Evolutionary conservation across 2,113 vertebrate species (phyloP), one percentile per base, ranked within the genome.

Genomic region (Eublepharis macularius): DNA sequence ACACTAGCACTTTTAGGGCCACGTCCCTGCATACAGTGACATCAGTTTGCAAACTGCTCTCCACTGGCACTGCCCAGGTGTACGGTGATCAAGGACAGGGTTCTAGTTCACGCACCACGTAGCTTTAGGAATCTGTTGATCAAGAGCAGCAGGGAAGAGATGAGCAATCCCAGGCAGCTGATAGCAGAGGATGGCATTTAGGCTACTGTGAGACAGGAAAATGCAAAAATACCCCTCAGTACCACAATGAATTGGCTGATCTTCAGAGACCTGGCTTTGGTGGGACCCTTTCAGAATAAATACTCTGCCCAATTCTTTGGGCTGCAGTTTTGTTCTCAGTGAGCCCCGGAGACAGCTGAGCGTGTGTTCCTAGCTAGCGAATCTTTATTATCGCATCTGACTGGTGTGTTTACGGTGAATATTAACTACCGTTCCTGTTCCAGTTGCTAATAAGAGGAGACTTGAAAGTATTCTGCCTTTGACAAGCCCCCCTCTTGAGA

Each of bases 341-440:
- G 86, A 93, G 90, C 87, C 34, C 65, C 74, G 84, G 86, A 91
- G 90, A 84, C 85, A 86, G 82, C 80, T 73, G 78, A 39, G 26
- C 63, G 75, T 73, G 88, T 91, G 89, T 94, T 94, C 88, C 10
- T 8, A 78, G 66, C 89, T 90, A 78, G 88, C 72, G 89, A 85
- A 91, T 92, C 92, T 89, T 89, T 94, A 90, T 94, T 92, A 92
- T 92, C 93, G 83, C 84, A 84, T 91, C 85, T 93, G 90, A 82
- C 75, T 87, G 87, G 90, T 93, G 94, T 94, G 90, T 94, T 94
- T 94, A 92, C 94, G 82, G 88, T 92, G 94, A 93, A 95, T 95
- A 92, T 94, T 93, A 93, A 91, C 90, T 92, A 93, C 63, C 39
- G 36, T 91, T 90, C 80, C 87, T 94, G 24, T 85, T 90, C 80